Evolutionary conservation across 2,888 invertebrate species (phyloP), one percentile per base, ranked within the genome.

Genomic region (Scaptomyza cyrtandrae): DNA sequence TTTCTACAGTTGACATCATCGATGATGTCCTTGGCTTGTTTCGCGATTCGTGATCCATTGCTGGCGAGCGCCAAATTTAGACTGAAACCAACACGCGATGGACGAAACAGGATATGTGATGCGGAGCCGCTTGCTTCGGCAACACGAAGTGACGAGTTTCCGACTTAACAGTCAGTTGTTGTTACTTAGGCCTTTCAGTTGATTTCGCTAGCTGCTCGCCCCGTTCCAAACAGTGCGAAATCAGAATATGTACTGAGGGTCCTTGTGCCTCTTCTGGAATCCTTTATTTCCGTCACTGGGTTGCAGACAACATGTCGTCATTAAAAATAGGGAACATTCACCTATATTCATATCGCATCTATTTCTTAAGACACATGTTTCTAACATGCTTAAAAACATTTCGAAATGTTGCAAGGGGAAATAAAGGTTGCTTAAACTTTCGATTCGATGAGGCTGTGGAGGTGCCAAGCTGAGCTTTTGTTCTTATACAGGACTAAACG

Each of bases 191-290:
- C 29, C 27, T 39, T 27, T 33, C 29, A 53, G 54, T 71, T 33
- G 49, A 78, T 61, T 76, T 50, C 39, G 49, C 11, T 24, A 27
- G 33, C 13, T 31, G 31, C 45, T 46, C 10, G 63, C 46, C 43
- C 52, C 64, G 64, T 86, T 87, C 78, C 85, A 90, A 88, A 87
- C 90, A 82, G 76, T 67, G 78, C 85, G 74, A 84, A 79, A 80
- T 77, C 88, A 84, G 52, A 89, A 88, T 81, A 58, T 74, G 69
- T 59, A 90, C 90, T 90, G 87, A 90, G 86, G 84, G 69, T 54
- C 74, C 80, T 77, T 75, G 69, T 56, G 73, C 61, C 78, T 88
- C 80, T 77, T 80, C 80, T 80, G 77, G 74, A 78, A 84, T 86
- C 82, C 89, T 90, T 88, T 81, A 88, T 79, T 79, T 84, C 77